phyloP scores from a whole-genome alignment of 2,888 invertebrate genomes.

The Chrysopilus asiliformis region DNA sequence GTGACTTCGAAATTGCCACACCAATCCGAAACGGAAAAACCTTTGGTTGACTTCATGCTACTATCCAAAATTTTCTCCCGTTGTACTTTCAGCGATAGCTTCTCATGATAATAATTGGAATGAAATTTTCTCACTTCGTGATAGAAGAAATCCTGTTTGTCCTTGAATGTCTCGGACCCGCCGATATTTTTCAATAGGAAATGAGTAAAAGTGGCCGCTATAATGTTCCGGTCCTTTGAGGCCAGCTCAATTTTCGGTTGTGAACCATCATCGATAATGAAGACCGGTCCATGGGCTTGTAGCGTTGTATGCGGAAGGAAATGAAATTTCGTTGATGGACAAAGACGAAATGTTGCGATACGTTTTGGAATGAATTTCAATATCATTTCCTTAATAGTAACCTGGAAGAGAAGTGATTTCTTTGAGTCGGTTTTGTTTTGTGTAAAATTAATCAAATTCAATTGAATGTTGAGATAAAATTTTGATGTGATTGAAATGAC shows the following conservation, averaged over 20 bases:
- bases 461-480: too few species aligned
- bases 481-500: constrained; percentile 9
- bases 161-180: constrained; percentile 87
- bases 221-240: constrained; percentile 74
- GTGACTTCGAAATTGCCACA: constrained; percentile 86
- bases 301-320: constrained; percentile 39
- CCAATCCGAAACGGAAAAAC: constrained; percentile 81
- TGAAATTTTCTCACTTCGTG: constrained; percentile 73
- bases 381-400: constrained; percentile 86
- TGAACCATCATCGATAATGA: constrained; percentile 81
- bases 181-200: constrained; percentile 87
- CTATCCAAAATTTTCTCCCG: constrained; percentile 71
- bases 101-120: constrained; percentile 77
- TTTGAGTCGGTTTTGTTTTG: too few species aligned
- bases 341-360: constrained; percentile 78
- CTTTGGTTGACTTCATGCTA: constrained; percentile 72
- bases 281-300: constrained; percentile 44
- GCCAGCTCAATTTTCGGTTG: constrained; percentile 74
- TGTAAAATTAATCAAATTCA: too few species aligned
- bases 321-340: constrained; percentile 84
- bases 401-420: constrained; percentile 26
- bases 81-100: constrained; percentile 65
- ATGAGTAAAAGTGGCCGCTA: constrained; percentile 85
- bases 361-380: constrained; percentile 87
- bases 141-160: constrained; percentile 67